phyloP scores from a whole-genome alignment of 2,888 invertebrate species.

The Heliconius ethilla region DNA sequence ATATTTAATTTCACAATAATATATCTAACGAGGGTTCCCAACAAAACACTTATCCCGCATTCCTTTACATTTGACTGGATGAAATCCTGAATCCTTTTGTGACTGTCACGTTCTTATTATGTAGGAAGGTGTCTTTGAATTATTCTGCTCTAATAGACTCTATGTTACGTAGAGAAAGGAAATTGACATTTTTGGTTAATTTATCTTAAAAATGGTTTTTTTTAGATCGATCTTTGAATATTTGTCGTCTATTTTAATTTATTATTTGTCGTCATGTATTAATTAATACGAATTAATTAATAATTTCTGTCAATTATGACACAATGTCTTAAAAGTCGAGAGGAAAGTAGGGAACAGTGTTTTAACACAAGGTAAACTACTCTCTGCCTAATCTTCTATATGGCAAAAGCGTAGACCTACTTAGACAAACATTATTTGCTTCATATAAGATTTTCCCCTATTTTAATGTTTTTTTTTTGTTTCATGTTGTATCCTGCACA shows the following conservation, averaged over 20 bases:
- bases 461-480: too few species aligned
- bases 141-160: slow-evolving; percentile 4
- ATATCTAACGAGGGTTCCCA: slow-evolving; percentile 36
- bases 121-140: slow-evolving; percentile 5
- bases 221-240: not conserved
- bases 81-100: slow-evolving; percentile 20
- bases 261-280: not conserved
- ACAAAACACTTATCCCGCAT: slow-evolving; percentile 43
- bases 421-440: too few species aligned
- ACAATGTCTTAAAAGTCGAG: too few species aligned
- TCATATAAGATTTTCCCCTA: too few species aligned
- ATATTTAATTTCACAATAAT: slow-evolving; percentile 20
- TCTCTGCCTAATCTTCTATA: too few species aligned
- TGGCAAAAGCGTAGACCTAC: too few species aligned
- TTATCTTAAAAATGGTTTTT: not conserved
- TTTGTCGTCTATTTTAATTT: not conserved
- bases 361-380: too few species aligned
- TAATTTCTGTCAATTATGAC: too few species aligned
- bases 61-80: slow-evolving; percentile 46
- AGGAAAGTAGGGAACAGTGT: too few species aligned
- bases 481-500: too few species aligned
- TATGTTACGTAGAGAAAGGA: slow-evolving; percentile 9
- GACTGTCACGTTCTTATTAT: slow-evolving; percentile 21
- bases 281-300: too few species aligned
- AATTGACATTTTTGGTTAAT: too few species aligned